Evolutionary conservation across 2,113 vertebrate genomes (phyloP), one percentile per base, ranked within the genome.

Genomic region (Anas platyrhynchos): DNA sequence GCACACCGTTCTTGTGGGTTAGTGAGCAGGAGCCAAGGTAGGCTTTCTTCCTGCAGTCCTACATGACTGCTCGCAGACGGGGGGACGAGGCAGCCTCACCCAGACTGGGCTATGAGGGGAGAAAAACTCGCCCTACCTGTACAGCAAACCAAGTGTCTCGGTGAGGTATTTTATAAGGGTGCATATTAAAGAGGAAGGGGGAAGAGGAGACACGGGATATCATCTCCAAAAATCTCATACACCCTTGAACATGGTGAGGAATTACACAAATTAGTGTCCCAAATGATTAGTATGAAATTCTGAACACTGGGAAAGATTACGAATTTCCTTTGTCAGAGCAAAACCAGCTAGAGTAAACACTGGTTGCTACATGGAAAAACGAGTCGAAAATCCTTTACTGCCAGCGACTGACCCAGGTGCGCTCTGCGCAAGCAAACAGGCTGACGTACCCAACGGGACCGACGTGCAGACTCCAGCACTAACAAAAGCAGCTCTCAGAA

Each of bases 231-330:
- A 62, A 31, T 20, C 76, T 52, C 46, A 29, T 0, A 11, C 27
- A 7, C 16, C 32, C n/a, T 23, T 5, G 1, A 36, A 36, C 54
- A 55, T 0, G 0, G 76, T 0, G 0, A 34, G 34, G 36, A 61
- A 59, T 32, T 43, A 72, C 66, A 41, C 25, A 13, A 25, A 63
- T 34, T 21, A 3, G 32, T n/a, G 77, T 9, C 58, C 54, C 68
- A 34, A 27, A 13, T 0, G 2, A 26, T 6, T 13, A 11, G 20
- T 10, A 20, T 88, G 15, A 22, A 38, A 16, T 22, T 11, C 68
- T 13, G 58, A 75, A 6, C 55, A 4, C 59, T 8, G 16, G 29
- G 22, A 32, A 41, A 50, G 34, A 29, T 34, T 2, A 81, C 15
- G 17, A 3, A 46, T 50, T n/a, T 6, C 80, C 86, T 36, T 5